These are phyloP conservation scores for Platysternon megacephalum DNA, from an alignment of 2,113 vertebrate genomes.

Conservation along the genomic window DNA sequence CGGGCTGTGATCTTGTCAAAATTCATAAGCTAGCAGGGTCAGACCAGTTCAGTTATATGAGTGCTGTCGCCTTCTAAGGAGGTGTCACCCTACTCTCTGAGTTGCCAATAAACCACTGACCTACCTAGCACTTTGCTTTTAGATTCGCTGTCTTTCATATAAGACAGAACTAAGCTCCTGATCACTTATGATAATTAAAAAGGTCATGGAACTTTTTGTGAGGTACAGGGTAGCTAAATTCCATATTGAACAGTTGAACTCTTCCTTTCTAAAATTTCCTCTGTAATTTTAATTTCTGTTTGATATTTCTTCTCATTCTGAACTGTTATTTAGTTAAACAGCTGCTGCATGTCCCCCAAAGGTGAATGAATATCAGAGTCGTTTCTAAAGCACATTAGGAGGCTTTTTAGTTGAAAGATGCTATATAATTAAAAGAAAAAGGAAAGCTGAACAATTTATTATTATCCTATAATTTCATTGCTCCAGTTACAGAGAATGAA, in stretches of 20 bases:
- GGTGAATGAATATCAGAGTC: neutral
- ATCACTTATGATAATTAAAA: neutral
- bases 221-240: fast-evolving
- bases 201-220: neutral
- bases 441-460: neutral
- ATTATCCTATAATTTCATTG: neutral
- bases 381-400: neutral
- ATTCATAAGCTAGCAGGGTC: neutral
- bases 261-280: neutral
- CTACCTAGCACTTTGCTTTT: neutral
- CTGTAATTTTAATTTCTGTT: neutral
- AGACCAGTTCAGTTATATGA: neutral
- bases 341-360: neutral
- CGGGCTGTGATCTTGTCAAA: neutral
- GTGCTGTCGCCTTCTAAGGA: neutral
- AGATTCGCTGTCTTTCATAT: neutral
- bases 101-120: neutral
- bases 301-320: neutral
- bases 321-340: neutral
- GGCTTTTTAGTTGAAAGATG: neutral
- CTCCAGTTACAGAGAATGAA: neutral
- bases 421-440: neutral
- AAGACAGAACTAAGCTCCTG: neutral
- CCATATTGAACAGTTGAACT: neutral
- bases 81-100: neutral